A percentile compares a stretch with the other conserved stretches of the same genome.
Evolutionary conservation across 2,888 invertebrate genomes (phyloP).

Genomic region (Rhagonycha lutea): DNA sequence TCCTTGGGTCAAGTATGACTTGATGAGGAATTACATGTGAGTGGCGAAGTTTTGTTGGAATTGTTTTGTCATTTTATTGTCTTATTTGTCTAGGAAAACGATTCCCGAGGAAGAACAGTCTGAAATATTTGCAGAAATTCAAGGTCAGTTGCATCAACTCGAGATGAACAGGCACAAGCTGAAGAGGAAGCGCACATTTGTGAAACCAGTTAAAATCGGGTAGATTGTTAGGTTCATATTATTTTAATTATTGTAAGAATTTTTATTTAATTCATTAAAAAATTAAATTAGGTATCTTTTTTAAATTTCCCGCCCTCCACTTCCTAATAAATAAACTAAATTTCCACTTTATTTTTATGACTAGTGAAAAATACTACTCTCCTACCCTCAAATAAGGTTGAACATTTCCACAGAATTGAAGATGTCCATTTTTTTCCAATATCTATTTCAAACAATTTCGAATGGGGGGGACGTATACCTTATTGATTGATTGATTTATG

Average conservation of each 20-base stretch:
- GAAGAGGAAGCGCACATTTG: conserved; percentile 65
- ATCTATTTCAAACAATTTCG: too few species aligned
- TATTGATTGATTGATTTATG: too few species aligned
- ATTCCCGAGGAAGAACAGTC: conserved; percentile 88
- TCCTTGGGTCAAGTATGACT: conserved; percentile 89
- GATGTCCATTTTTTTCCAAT: too few species aligned
- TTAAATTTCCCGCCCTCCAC: too few species aligned
- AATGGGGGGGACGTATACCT: too few species aligned
- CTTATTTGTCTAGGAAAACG: conserved; percentile 63
- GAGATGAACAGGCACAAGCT: conserved; percentile 67
- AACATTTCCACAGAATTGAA: too few species aligned
- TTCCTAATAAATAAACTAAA: too few species aligned
- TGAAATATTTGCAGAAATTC: conserved; percentile 83
- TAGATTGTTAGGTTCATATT: background rate
- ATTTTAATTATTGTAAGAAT: background rate
- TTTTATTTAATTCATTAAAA: background rate
- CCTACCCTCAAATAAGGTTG: too few species aligned
- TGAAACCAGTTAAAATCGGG: conserved; percentile 61
- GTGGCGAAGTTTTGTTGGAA: conserved; percentile 16
- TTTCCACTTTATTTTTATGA: too few species aligned
- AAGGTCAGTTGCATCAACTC: conserved; percentile 72
- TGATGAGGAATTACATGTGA: conserved; percentile 91
- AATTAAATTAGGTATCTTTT: too few species aligned
- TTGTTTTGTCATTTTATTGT: conserved; percentile 35
- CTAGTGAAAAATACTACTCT: too few species aligned